phyloP scores from a whole-genome alignment of 2,888 invertebrate genomes.

The Troilus luridus region DNA sequence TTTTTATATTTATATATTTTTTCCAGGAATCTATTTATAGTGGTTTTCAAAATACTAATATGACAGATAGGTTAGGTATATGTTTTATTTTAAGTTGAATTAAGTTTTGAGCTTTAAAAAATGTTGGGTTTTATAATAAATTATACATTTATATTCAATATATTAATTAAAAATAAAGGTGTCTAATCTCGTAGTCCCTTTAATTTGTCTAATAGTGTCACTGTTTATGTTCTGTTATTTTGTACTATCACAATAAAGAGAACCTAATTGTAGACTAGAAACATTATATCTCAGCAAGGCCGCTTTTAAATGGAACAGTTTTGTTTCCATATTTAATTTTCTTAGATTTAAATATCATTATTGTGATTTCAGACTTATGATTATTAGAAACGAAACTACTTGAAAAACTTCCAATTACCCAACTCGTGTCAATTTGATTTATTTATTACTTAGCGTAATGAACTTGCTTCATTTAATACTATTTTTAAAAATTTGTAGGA shows the following conservation, averaged over 20 bases:
- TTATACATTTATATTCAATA: conserved; percentile 9
- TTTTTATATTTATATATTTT: background rate
- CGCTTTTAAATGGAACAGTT: too few relatives aligned
- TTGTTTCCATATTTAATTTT: too few relatives aligned
- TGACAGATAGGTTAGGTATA: background rate
- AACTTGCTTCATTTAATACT: too few relatives aligned
- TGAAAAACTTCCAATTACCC: too few relatives aligned
- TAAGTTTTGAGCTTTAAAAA: background rate
- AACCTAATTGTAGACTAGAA: too few relatives aligned
- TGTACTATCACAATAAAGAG: background rate
- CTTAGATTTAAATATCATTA: too few relatives aligned
- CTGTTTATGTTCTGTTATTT: background rate
- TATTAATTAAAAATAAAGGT: background rate
- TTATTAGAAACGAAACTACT: too few relatives aligned
- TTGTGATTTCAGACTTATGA: too few relatives aligned
- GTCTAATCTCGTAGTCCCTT: background rate
- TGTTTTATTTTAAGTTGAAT: background rate
- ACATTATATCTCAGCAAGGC: too few relatives aligned
- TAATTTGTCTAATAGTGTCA: background rate
- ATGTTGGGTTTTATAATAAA: background rate
- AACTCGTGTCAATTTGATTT: too few relatives aligned
- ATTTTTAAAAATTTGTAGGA: too few relatives aligned
- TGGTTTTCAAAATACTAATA: background rate
- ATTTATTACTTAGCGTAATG: too few relatives aligned
- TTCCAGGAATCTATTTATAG: background rate